These are phyloP conservation scores for Sandelia bainsii DNA, from an alignment of 2,797 vertebrate species.

Conservation along the genomic window DNA sequence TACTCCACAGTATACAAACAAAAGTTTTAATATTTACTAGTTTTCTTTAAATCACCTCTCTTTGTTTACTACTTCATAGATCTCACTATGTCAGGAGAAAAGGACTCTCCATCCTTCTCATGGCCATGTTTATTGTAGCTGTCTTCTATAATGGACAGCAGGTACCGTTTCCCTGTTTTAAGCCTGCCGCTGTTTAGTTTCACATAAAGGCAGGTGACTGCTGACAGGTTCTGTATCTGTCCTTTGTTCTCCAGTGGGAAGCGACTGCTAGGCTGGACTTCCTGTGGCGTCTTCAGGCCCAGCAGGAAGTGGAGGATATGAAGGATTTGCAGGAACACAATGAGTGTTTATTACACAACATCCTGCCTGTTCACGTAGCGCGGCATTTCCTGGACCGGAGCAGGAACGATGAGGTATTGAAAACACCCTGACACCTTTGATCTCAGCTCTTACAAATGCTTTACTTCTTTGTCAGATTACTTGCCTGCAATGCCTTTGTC, in stretches of 20 bases:
- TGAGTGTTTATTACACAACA: conserved; percentile 85
- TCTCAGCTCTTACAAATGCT: not conserved
- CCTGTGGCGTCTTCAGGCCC: conserved; percentile 86
- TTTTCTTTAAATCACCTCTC: no score
- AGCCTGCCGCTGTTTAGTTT: not conserved
- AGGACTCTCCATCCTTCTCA: conserved; percentile 81
- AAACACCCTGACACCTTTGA: not conserved
- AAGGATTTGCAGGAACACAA: conserved; percentile 85
- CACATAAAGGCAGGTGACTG: not conserved
- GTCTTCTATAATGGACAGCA: conserved; percentile 85
- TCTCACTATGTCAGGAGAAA: conserved; percentile 83
- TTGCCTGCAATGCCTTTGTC: not conserved
- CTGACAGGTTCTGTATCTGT: conserved; percentile 2
- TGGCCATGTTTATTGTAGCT: conserved; percentile 84
- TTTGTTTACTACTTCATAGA: conserved; percentile 56
- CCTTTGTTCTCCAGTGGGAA: conserved; percentile 81
- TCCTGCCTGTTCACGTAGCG: conserved; percentile 83
- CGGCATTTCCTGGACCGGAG: conserved; percentile 84
- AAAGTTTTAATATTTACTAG: no score
- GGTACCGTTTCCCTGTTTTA: conserved; percentile 58
- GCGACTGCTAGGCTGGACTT: conserved; percentile 85
- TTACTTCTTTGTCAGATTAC: not conserved
- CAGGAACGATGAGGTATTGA: conserved; percentile 80
- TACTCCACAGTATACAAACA: no score
- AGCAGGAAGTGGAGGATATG: conserved; percentile 88